phyloP scores from a whole-genome alignment of 2,113 vertebrate species.

The Scalopus aquaticus region DNA sequence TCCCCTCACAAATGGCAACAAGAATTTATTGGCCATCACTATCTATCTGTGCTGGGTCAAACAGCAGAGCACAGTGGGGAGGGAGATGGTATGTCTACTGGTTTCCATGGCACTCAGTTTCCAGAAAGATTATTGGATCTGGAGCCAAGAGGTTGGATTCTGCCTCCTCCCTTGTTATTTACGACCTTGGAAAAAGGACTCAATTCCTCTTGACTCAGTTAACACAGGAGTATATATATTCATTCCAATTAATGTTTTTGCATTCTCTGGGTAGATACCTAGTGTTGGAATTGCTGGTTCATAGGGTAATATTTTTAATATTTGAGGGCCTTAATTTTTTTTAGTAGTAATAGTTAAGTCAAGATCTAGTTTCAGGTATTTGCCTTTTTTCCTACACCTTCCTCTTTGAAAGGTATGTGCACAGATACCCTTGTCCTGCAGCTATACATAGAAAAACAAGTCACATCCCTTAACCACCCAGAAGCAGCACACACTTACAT shows the following conservation, averaged over 20 bases:
- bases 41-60: background rate
- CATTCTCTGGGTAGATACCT: no score
- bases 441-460: background rate
- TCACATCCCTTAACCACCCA: background rate
- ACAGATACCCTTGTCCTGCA: background rate
- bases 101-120: fast-evolving
- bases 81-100: background rate
- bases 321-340: background rate
- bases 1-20: background rate
- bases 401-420: background rate
- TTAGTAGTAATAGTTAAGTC: background rate
- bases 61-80: fast-evolving
- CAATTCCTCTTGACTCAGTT: background rate
- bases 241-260: no score
- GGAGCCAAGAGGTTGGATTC: background rate
- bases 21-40: no score
- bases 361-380: background rate
- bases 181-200: background rate
- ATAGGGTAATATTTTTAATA: no score
- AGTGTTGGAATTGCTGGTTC: no score
- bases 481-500: background rate
- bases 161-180: background rate
- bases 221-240: no score
- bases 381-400: background rate
- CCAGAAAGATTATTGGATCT: background rate